Conservation (phyloP, 2,797 vertebrate species). For the Sparidentex hasta region DNA sequence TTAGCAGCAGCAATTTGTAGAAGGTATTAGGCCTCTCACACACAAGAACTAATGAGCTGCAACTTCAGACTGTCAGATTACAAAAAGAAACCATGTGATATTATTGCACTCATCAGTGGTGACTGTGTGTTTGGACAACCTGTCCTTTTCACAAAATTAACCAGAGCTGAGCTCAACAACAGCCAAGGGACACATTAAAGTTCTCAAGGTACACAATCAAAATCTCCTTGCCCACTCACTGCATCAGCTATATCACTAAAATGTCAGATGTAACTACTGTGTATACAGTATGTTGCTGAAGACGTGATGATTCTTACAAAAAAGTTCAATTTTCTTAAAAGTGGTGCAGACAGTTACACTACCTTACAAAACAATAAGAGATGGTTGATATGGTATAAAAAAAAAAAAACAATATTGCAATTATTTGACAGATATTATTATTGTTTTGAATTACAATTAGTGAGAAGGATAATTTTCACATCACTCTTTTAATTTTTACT, state of each 20-base stretch:
- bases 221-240: not conserved
- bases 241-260: not conserved
- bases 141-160: slow-evolving; percentile 15
- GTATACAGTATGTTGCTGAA: not conserved
- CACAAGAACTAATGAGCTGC: slow-evolving; percentile 19
- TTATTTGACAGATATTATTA: too few species aligned
- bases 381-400: too few species aligned
- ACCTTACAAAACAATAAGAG: too few species aligned
- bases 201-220: not conserved
- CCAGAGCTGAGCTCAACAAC: not conserved
- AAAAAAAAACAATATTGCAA: too few species aligned
- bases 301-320: too few species aligned
- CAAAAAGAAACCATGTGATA: slow-evolving; percentile 2
- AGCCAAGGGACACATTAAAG: not conserved
- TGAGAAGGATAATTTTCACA: too few species aligned
- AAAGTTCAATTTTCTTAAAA: too few species aligned
- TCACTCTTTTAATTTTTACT: too few species aligned
- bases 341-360: not conserved
- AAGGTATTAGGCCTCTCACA: not conserved
- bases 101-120: slow-evolving; percentile 9
- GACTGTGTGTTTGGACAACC: slow-evolving; percentile 27
- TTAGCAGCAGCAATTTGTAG: slow-evolving; percentile 2
- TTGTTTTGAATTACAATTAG: too few species aligned
- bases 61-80: not conserved
- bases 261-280: not conserved